Evolutionary conservation across 2,113 vertebrate genomes (phyloP), one percentile per base, ranked within the genome.

Genomic region (Todiramphus saurophagus): DNA sequence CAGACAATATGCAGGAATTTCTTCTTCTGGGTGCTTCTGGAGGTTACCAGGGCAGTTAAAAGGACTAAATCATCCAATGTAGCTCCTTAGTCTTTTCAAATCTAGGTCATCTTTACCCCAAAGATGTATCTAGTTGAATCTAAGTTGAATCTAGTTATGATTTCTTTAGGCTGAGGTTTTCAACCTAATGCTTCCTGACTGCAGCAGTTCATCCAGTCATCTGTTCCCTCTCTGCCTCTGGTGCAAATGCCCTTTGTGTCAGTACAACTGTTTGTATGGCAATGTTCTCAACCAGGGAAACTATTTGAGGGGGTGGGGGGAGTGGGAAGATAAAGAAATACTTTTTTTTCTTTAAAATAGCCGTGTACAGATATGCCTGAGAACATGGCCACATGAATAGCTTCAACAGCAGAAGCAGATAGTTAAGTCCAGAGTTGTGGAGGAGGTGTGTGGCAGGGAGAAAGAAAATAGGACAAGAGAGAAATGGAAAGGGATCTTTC

Each of bases 371-470:
- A 23, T 76, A 48, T 31, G 31, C 30, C 16, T 88, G 58, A 79
- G 33, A 79, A 28, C 6, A 62, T 4, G 66, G 21, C 5, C 53
- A 66, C 28, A 59, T 63, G 51, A 89, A 50, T 35, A 67, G 5
- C 15, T 81, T 67, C 55, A 78, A 30, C 9, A 55, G 31, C n/a
- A 77, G 80, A 90, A 80, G 17, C 4, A 10, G 19, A 60, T 24
- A 78, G 14, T 10, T 83, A 51, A 80, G 60, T 21, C 70, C 70
- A 66, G 67, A 77, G 24, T 18, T 79, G 10, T 1, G 4, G 55
- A 86, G 11, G 10, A 10, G 2, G 2, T 24, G 7, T 0, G 0
- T 10, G 6, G 56, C 63, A 25, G 23, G n/a, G 5, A 62, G 4
- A 2, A 66, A 70, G 8, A 5, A 86, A n/a, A 66, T 62, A 83